These are phyloP conservation scores for Myripristis jacobus DNA, from an alignment of 2,797 vertebrate species.

Conservation along the genomic window DNA sequence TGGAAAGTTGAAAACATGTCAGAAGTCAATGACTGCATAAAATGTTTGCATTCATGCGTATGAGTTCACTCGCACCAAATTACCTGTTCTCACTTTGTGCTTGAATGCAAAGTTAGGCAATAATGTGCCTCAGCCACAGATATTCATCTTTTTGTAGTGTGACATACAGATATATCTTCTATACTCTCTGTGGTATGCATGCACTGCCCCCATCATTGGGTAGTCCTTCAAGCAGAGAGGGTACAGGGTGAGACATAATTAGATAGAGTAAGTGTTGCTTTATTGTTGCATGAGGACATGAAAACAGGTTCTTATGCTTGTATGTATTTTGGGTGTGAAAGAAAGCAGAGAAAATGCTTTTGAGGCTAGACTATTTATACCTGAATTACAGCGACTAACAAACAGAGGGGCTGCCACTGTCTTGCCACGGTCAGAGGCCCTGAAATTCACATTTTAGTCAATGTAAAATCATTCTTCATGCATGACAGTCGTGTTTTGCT, in stretches of 20 bases:
- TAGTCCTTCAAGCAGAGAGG: neutral
- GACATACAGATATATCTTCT: neutral
- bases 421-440: too few relatives aligned
- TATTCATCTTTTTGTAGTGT: constrained; percentile 1
- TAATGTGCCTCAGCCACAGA: constrained; percentile 4
- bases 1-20: too few relatives aligned
- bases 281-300: neutral
- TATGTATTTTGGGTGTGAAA: neutral
- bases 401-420: neutral
- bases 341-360: neutral
- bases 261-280: constrained; percentile 1
- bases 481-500: neutral
- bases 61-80: neutral
- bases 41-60: neutral
- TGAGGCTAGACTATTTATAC: constrained; percentile 2
- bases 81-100: neutral
- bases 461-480: neutral
- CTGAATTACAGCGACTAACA: constrained; percentile 7
- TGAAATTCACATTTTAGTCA: neutral
- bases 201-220: neutral
- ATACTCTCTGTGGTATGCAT: neutral
- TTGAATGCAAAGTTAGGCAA: neutral
- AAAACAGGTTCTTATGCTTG: neutral
- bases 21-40: neutral
- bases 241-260: neutral